phyloP scores from a whole-genome alignment of 2,888 invertebrate species.

The Liodrosophila aerea region DNA sequence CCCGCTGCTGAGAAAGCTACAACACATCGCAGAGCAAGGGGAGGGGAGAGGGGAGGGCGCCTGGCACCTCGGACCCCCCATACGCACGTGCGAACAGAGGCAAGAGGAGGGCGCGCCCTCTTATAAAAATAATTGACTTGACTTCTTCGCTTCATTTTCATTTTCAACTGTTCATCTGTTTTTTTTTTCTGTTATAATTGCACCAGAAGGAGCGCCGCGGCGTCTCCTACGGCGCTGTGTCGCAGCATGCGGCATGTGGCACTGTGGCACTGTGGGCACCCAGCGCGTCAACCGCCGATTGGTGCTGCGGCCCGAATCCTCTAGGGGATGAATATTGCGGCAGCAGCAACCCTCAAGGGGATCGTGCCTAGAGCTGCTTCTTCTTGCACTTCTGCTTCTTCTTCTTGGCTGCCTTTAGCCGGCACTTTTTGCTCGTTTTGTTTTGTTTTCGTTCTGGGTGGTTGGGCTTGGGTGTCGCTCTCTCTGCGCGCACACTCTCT shows the following conservation, averaged over 20 bases:
- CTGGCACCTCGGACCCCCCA: constrained; percentile 67
- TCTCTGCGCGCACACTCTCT: constrained; percentile 15
- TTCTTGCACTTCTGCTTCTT: constrained; percentile 27
- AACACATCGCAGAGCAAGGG: constrained; percentile 25
- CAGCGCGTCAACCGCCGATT: constrained; percentile 69
- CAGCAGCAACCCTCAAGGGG: constrained; percentile 65
- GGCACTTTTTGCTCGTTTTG: constrained; percentile 7
- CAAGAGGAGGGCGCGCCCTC: constrained; percentile 28
- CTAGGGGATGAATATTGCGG: constrained; percentile 64
- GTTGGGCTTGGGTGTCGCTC: constrained; percentile 45
- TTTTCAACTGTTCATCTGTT: no score
- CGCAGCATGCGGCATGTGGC: constrained; percentile 57
- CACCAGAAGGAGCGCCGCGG: constrained; percentile 40
- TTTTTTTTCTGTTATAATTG: constrained; percentile 50
- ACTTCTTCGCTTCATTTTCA: no score
- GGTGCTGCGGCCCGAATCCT: constrained; percentile 58
- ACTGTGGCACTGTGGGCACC: constrained; percentile 55
- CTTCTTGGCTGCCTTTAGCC: not conserved
- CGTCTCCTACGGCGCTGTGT: constrained; percentile 55
- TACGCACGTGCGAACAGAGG: constrained; percentile 72
- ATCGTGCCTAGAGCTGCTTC: constrained; percentile 12
- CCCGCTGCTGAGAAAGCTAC: constrained; percentile 78
- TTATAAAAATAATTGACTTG: constrained; percentile 66
- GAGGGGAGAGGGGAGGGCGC: constrained; percentile 11
- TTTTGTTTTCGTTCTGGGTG: constrained; percentile 32